Evolutionary conservation across 2,113 vertebrate genomes (phyloP), one percentile per base, ranked within the genome.

Genomic region (Raja brachyura): DNA sequence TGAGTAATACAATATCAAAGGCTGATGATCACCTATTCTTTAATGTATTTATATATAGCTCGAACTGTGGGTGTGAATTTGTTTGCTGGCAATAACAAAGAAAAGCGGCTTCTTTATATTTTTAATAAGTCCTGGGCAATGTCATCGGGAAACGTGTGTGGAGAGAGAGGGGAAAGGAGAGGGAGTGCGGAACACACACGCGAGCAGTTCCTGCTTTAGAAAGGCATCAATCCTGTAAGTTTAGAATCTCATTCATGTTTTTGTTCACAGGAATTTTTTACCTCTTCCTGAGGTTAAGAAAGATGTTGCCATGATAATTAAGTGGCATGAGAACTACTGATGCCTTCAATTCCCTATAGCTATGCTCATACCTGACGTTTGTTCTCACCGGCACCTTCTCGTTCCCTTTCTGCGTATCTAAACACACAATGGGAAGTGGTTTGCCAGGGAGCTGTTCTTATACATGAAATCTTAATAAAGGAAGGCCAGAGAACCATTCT

Each of bases 261-360:
- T 13, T 48, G 66, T 68, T 68, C 11, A 2, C 11, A 68, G 66
- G 66, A 68, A 68, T 16, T 0, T 68, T 48, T 68, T 10, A 68
- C 16, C 66, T 13, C 66, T 68, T 68, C 66, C 88, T 11, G 88
- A 90, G 63, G 63, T 31, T 70, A 90, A 70, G 63, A 68, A 31
- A 25, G 16, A 18, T 31, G 5, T 90, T 73, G 66, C 88, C 39
- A 73, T 90, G 31, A 90, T 90, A 70, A 90, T 70, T 39, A 90
- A 39, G 63, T 48, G 63, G 16, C 20, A 33, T 5, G 14, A 90
- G 33, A 39, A 16, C 20, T 48, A 39, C 59, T 70, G 66, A 70
- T 31, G 66, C 59, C 61, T 90, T 63, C 20, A 90, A 70, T 90
- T 90, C 31, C 88, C 63, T 90, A 63, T 20, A 90, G 63, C 88